Conservation (phyloP, 2,888 invertebrate species). For the Apoda limacodes region DNA sequence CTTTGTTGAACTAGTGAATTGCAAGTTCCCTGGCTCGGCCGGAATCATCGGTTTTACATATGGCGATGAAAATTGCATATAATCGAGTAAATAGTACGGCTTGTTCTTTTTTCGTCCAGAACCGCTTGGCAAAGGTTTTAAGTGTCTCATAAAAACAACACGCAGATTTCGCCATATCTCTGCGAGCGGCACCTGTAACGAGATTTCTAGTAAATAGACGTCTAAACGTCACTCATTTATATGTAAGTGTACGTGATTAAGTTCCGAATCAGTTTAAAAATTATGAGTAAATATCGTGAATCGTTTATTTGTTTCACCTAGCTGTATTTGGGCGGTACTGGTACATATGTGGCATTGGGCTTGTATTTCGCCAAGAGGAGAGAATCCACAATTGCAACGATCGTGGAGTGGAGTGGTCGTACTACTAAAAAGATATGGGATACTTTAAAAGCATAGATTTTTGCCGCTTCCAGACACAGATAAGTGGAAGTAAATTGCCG, state of each 20-base stretch:
- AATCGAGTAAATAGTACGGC: constrained; percentile 21
- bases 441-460: constrained; percentile 6
- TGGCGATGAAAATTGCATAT: constrained; percentile 7
- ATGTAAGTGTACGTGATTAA: no score
- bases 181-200: constrained; percentile 20
- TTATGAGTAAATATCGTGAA: no score
- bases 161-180: constrained; percentile 24
- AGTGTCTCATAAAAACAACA: constrained; percentile 22
- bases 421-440: constrained; percentile 11
- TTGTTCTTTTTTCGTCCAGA: constrained; percentile 15
- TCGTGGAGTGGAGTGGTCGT: constrained; percentile 9
- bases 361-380: constrained; percentile 12
- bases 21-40: background rate
- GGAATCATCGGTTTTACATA: constrained; percentile 2
- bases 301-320: no score
- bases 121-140: no score
- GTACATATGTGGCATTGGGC: constrained; percentile 7
- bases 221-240: no score
- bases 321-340: no score
- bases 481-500: constrained; percentile 11
- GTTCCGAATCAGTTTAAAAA: no score
- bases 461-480: constrained; percentile 10
- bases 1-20: background rate
- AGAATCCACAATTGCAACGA: constrained; percentile 9
- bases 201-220: no score